A percentile compares a stretch with the other conserved stretches of the same genome.
Evolutionary conservation across 2,888 invertebrate species (phyloP).

Genomic region (Lacanobia oleracea): DNA sequence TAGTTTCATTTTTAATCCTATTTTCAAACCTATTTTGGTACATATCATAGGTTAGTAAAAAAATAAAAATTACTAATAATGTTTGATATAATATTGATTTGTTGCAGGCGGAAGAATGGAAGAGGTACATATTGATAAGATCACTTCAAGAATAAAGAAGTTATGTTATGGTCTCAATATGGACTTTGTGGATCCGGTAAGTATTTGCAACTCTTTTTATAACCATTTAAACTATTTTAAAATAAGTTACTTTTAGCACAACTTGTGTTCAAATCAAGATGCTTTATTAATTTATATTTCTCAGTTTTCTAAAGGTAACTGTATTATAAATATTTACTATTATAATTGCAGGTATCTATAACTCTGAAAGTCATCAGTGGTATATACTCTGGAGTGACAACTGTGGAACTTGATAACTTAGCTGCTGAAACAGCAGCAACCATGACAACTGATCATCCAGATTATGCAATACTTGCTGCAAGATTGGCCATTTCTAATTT

Average conservation of each 20-base stretch:
- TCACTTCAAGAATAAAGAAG: constrained; percentile 98
- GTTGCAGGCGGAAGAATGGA: constrained; percentile 96
- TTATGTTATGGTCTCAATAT: constrained; percentile 98
- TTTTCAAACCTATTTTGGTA: too few species aligned
- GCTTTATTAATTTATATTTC: too few species aligned
- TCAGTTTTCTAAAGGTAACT: too few species aligned
- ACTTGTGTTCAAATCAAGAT: too few species aligned
- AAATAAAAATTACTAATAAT: too few species aligned
- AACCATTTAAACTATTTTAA: too few species aligned
- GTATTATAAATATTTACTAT: background rate
- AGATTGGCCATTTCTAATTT: constrained; percentile 99
- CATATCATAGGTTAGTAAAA: too few species aligned
- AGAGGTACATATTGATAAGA: constrained; percentile 99
- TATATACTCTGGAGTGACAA: constrained; percentile 98
- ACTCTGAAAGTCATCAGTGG: constrained; percentile 98
- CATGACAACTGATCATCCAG: constrained; percentile 99
- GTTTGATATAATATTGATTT: background rate
- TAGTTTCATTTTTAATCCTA: too few species aligned
- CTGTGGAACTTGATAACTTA: constrained; percentile 98
- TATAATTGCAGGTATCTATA: constrained; percentile 92
- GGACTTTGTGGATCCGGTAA: constrained; percentile 99
- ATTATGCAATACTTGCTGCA: constrained; percentile 97
- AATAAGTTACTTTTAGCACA: background rate
- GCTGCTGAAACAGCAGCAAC: constrained; percentile 99
- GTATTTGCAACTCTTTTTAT: constrained; percentile 71